Conservation (phyloP, 2,888 invertebrate genomes). For the Allophyes oxyacanthae region DNA sequence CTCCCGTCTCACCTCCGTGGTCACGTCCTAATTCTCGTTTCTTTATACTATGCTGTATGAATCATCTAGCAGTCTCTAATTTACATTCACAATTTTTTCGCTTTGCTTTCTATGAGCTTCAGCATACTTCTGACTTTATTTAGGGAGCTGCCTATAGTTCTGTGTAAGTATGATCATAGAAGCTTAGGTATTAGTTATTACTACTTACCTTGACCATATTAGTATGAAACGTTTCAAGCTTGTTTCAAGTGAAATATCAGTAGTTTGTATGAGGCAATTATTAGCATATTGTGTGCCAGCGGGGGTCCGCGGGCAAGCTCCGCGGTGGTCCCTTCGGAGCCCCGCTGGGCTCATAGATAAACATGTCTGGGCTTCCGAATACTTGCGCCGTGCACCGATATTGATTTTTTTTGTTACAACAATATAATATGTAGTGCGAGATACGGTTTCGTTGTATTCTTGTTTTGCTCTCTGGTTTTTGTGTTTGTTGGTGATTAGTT, state of each 20-base stretch:
- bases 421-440: constrained; percentile 42
- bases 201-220: constrained; percentile 56
- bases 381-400: constrained; percentile 52
- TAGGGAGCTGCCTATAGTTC: neutral
- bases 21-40: no score
- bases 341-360: constrained; percentile 73
- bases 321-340: constrained; percentile 47
- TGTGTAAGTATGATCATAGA: constrained; percentile 41
- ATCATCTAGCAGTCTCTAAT: neutral
- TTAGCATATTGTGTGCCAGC: constrained; percentile 72
- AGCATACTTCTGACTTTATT: constrained; percentile 1
- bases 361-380: constrained; percentile 68
- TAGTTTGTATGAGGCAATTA: constrained; percentile 66
- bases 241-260: constrained; percentile 62
- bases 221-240: constrained; percentile 55
- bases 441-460: constrained; percentile 37
- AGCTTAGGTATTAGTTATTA: no score
- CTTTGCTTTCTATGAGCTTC: neutral
- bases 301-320: constrained; percentile 59
- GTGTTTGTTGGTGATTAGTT: constrained; percentile 2
- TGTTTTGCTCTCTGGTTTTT: constrained; percentile 4
- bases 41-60: neutral
- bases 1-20: no score
- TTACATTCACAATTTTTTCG: neutral
- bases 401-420: constrained; percentile 57